Percentiles rank a stretch among this genome's conserved stretches.
Conservation (phyloP, 2,888 invertebrate genomes). For the Unio delphinus region DNA sequence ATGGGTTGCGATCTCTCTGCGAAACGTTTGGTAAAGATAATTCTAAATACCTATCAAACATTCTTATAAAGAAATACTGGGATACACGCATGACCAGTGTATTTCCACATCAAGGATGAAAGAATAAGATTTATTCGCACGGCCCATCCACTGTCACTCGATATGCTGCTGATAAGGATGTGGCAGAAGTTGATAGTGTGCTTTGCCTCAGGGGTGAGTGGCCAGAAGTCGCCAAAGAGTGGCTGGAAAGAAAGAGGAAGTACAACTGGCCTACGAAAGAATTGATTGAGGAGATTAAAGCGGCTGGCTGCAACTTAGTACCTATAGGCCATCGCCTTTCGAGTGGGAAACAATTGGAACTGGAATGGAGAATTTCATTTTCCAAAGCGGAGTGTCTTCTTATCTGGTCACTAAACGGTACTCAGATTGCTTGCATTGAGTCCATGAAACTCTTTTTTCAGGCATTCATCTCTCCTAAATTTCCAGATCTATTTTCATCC, state of each 20-base stretch:
- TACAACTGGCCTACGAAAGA: slow-evolving; percentile 1
- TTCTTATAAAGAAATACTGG: not conserved
- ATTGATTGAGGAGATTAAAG: not conserved
- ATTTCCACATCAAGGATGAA: not conserved
- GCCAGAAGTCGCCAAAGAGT: slow-evolving; percentile 3
- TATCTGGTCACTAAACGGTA: slow-evolving; percentile 2
- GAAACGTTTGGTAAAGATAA: not conserved
- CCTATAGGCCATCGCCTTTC: slow-evolving; percentile 7
- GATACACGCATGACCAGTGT: not conserved
- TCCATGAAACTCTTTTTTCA: slow-evolving; percentile 6
- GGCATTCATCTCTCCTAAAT: not conserved
- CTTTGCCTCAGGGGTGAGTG: slow-evolving; percentile 4
- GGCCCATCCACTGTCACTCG: not conserved
- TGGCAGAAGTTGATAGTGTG: not conserved
- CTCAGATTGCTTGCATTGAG: not conserved
- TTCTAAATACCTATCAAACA: slow-evolving; percentile 1
- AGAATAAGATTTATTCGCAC: not conserved
- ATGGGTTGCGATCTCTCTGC: slow-evolving; percentile 4
- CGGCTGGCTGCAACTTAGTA: slow-evolving; percentile 3
- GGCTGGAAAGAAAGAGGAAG: slow-evolving; percentile 1
- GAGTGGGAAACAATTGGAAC: slow-evolving; percentile 1
- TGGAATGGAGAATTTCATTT: slow-evolving; percentile 8
- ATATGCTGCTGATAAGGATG: not conserved
- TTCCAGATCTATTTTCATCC: slow-evolving; percentile 5
- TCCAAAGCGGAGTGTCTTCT: slow-evolving; percentile 1